These are phyloP conservation scores for Penaeus monodon DNA, from an alignment of 2,888 invertebrate species.

Conservation along the genomic window DNA sequence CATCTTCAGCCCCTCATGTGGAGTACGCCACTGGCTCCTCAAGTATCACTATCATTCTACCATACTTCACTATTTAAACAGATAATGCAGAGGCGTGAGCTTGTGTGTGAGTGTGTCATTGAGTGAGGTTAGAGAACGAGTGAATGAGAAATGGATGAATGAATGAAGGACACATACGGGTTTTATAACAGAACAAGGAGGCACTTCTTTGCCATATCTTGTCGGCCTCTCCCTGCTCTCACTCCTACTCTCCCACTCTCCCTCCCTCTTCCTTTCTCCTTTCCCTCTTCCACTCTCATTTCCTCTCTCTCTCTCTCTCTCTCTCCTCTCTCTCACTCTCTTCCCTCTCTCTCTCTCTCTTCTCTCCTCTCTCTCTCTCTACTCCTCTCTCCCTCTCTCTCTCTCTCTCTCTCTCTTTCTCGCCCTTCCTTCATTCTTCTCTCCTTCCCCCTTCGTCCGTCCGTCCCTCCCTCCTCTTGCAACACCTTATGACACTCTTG, in stretches of 20 bases:
- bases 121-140: too few relatives aligned
- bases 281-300: background rate
- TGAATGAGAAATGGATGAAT: too few relatives aligned
- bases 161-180: too few relatives aligned
- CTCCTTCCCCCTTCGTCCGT: too few relatives aligned
- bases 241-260: background rate
- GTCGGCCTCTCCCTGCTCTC: background rate
- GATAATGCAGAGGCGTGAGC: too few relatives aligned
- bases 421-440: too few relatives aligned
- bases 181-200: background rate
- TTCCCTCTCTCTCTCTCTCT: constrained; percentile 5
- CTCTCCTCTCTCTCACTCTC: background rate
- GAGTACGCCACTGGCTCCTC: too few relatives aligned
- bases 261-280: background rate
- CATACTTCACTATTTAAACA: too few relatives aligned
- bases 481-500: background rate
- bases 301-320: background rate
- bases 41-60: too few relatives aligned
- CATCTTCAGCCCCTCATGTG: too few relatives aligned
- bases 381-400: background rate
- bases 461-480: background rate
- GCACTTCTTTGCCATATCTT: constrained; percentile 1
- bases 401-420: background rate
- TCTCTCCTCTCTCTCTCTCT: background rate
- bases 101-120: too few relatives aligned